Conservation (phyloP, 30 jellyfish, hydroid and myxozoan genomes). For the Pelagia noctiluca region DNA sequence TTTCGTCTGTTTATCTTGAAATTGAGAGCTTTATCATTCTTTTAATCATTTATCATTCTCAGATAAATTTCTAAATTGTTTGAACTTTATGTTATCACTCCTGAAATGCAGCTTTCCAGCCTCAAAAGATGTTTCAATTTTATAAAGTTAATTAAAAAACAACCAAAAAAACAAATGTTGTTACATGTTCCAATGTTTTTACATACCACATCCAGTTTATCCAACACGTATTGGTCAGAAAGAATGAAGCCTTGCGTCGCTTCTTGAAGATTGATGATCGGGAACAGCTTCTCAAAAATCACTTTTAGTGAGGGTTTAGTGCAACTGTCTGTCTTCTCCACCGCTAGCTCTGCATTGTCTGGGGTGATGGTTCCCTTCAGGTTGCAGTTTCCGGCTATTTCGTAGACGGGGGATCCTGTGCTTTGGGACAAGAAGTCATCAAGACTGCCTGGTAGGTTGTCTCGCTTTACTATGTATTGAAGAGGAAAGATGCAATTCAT, state of each 20-base stretch:
- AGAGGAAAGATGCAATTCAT: background rate
- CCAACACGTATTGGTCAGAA: conserved; percentile 42
- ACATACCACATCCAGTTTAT: conserved; percentile 17
- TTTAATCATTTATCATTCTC: no score
- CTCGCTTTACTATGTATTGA: conserved; percentile 9
- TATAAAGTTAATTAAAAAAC: no score
- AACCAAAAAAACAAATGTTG: no score
- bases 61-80: no score
- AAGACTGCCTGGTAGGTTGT: conserved; percentile 28
- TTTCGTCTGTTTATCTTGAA: no score
- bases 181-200: no score
- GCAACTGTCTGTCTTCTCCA: conserved; percentile 29
- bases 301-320: conserved; percentile 48
- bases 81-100: no score
- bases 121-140: no score
- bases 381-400: conserved; percentile 50
- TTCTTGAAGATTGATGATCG: conserved; percentile 15
- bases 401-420: conserved; percentile 7
- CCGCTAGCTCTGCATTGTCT: conserved; percentile 16
- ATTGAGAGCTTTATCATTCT: no score
- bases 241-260: conserved; percentile 42
- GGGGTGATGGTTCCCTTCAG: background rate
- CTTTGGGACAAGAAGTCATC: conserved; percentile 3
- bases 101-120: no score
- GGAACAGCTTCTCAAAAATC: conserved; percentile 38